Evolutionary conservation across 2,888 invertebrate species (phyloP), one percentile per base, ranked within the genome.

Genomic region (Nymphalis urticae): DNA sequence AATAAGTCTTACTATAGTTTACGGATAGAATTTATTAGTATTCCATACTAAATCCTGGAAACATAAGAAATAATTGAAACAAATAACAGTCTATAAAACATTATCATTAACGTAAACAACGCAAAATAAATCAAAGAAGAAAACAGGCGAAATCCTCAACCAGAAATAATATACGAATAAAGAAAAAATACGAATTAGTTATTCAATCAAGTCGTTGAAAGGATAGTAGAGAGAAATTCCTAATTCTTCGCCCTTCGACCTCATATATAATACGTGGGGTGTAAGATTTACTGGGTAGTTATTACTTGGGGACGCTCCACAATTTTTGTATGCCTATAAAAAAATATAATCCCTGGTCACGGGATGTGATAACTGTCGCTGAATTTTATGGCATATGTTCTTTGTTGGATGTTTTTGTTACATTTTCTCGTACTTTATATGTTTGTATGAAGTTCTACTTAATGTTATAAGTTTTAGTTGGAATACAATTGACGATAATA

Each of bases 241-340:
- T 73, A 71, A 72, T 69, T 68, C 60, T 58, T 42, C n/a, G 58
- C 19, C 63, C 53, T 58, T 50, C 68, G 77, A 75, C 77, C 76
- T 75, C 79, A 77, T 77, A 77, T 74, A 76, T 77, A 73, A 78
- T 73, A 64, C 76, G 9, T 66, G 74, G 72, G 75, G 75, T 70
- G 75, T 17, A 59, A 71, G 74, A 73, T 75, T 74, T 75, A 73
- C 59, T 51, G 68, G 50, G 48, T 60, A 70, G 69, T 72, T 73
- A 71, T 72, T 69, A 70, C 71, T 62, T 32, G 72, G 70, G 72
- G 73, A 72, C 60, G 66, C 64, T 65, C 69, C 63, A 68, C 69
- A 66, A 69, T 68, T 56, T 56, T 64, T 50, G 64, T 54, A 70
- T 64, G 68, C 69, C 17, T 51, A 69, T 64, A 71, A 64, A 71